Evolutionary conservation across 2,113 vertebrate species (phyloP), one percentile per base, ranked within the genome.

Genomic region (Lampris megalopsis): DNA sequence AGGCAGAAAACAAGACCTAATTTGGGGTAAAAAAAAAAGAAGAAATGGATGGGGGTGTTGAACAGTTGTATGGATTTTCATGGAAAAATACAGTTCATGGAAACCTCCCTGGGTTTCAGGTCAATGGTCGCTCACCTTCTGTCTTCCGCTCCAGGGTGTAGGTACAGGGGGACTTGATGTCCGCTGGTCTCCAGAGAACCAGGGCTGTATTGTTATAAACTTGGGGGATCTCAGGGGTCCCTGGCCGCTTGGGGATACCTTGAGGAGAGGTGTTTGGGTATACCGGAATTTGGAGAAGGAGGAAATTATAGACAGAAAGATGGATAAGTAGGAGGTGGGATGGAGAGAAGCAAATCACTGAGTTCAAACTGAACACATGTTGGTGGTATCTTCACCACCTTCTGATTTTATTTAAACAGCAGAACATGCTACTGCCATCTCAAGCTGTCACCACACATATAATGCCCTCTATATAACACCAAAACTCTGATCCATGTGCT

Each of bases 171-270:
- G 96, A 92, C 75, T 91, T 95, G 60, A 94, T 95, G 71, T 97
- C 96, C 0, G 95, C 94, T 0, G 97, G 96, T 77, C 97, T 99
- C 98, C 98, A 99, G 9, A 97, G 88, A 66, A 99, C 96, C 91
- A 99, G 87, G 0, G 96, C 97, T 0, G 97, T 98, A 91, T 97
- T 96, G 86, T 95, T 96, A 83, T 97, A 98, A 6, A 95, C 97
- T 90, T 99, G 98, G 3, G 97, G 95, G 40, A 98, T 93, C 89
- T 99, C 98, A 0, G 97, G 98, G 3, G 96, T 97, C 2, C 96
- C 95, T 0, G 97, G 96, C 2, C 93, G 92, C 41, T 96, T 96
- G 0, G 98, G 98, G 43, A 97, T 83, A 52, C 95, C 98, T 99
- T 49, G 0, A 69, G 5, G 0, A 36, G 37, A 13, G 35, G 11